Evolutionary conservation across 2,888 invertebrate genomes (phyloP).

Genomic region (Gerris lacustris): DNA sequence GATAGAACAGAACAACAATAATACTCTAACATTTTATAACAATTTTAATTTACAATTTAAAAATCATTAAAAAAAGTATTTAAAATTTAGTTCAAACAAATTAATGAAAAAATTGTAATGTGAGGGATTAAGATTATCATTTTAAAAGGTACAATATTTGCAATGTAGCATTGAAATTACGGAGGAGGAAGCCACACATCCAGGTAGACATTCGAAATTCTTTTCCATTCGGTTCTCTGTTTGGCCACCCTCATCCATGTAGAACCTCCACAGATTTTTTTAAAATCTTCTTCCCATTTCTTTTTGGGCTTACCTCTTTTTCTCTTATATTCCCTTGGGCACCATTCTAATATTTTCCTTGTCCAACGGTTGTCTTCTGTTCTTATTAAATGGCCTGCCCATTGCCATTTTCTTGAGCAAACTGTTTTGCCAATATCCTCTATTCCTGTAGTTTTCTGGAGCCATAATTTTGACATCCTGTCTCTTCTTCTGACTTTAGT

Average conservation of each 20-base stretch:
- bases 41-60: too few relatives aligned
- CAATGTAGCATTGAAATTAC: neutral
- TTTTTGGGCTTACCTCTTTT: neutral
- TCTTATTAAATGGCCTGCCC: conserved; percentile 6
- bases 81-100: too few relatives aligned
- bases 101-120: too few relatives aligned
- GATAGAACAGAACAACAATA: too few relatives aligned
- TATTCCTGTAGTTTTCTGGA: neutral
- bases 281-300: conserved; percentile 6
- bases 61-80: too few relatives aligned
- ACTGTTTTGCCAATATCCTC: conserved; percentile 1
- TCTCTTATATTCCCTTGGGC: neutral
- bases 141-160: neutral
- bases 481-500: neutral
- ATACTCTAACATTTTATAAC: too few relatives aligned
- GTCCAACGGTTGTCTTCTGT: neutral
- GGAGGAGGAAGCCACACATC: neutral
- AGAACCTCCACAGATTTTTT: neutral
- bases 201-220: neutral
- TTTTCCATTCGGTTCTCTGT: conserved; percentile 4
- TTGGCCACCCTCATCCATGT: conserved; percentile 1
- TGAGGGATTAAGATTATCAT: too few relatives aligned
- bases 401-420: conserved; percentile 1
- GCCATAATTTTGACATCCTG: neutral
- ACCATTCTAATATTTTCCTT: conserved; percentile 8